Conservation (phyloP, 2,113 vertebrate species). For the Oreochromis aureus region DNA sequence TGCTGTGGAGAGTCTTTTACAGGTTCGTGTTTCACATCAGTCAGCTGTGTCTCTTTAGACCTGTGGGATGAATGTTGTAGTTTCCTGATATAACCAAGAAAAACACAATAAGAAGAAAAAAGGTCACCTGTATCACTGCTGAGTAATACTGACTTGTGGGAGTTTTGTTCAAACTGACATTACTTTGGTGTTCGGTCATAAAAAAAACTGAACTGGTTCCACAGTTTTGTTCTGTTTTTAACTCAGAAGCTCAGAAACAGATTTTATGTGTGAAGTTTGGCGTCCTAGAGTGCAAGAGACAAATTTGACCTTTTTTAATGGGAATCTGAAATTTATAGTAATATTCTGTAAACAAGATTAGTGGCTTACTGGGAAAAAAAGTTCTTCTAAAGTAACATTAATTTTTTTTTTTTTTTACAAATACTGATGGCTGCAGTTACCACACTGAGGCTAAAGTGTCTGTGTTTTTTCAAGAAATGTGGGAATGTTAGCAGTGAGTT, state of each 20-base stretch:
- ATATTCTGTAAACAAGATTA: not conserved
- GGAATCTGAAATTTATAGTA: not conserved
- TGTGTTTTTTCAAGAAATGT: not conserved
- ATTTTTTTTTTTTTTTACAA: not conserved
- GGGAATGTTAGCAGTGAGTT: not conserved
- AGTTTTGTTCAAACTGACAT: not conserved
- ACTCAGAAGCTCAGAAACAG: not conserved
- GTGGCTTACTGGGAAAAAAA: not conserved
- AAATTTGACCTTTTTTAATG: not conserved
- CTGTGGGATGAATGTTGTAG: slow-evolving; percentile 74
- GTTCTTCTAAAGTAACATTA: not conserved
- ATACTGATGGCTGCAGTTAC: not conserved
- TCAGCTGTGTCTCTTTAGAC: slow-evolving; percentile 75
- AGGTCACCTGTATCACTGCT: not conserved
- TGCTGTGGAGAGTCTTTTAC: slow-evolving; percentile 45
- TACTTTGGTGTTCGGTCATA: not conserved
- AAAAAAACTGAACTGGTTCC: not conserved
- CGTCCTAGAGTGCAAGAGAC: not conserved
- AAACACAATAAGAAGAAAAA: not conserved
- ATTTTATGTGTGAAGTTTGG: not conserved
- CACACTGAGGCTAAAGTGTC: not conserved
- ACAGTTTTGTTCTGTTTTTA: not conserved
- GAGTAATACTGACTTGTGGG: not conserved
- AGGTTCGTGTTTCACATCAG: slow-evolving; percentile 71
- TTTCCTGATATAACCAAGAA: slow-evolving; percentile 71